A percentile compares a stretch with the other conserved stretches of the same genome.
Conservation (phyloP, 2,113 vertebrate species). For the Diphyllodes magnificus region DNA sequence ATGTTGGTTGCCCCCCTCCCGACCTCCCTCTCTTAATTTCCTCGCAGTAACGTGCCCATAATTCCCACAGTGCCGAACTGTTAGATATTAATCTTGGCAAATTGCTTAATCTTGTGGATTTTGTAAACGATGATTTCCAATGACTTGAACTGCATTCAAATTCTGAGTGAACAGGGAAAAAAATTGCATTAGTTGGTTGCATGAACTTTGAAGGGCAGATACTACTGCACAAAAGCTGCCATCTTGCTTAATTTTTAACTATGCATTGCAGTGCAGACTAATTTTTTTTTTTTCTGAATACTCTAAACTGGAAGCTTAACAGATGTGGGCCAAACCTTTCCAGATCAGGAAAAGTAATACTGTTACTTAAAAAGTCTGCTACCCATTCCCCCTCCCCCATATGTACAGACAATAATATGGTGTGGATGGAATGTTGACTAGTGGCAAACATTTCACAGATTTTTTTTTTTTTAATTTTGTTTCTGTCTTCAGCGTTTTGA, state of each 20-base stretch:
- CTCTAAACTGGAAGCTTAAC: slow-evolving; percentile 80
- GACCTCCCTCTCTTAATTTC: background rate
- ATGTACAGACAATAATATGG: slow-evolving; percentile 82
- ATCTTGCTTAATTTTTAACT: slow-evolving; percentile 83
- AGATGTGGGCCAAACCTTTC: slow-evolving; percentile 79
- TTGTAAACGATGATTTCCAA: slow-evolving; percentile 71
- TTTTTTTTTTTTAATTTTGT: slow-evolving; percentile 44
- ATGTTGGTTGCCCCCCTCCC: slow-evolving; percentile 18
- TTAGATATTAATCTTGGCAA: slow-evolving; percentile 77
- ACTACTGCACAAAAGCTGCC: slow-evolving; percentile 79
- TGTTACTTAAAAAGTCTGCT: slow-evolving; percentile 73
- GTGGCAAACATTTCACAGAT: slow-evolving; percentile 79
- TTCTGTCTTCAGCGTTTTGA: slow-evolving; percentile 80
- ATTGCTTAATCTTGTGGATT: slow-evolving; percentile 78
- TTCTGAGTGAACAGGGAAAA: slow-evolving; percentile 66
- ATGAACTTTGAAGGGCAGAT: slow-evolving; percentile 79
- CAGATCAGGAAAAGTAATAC: slow-evolving; percentile 76
- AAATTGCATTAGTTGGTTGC: slow-evolving; percentile 76
- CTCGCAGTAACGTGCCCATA: slow-evolving; percentile 56
- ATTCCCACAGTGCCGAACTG: slow-evolving; percentile 72
- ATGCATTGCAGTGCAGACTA: slow-evolving; percentile 79
- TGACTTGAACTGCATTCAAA: slow-evolving; percentile 74
- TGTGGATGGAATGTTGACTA: slow-evolving; percentile 79
- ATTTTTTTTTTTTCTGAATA: slow-evolving; percentile 55
- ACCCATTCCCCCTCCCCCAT: slow-evolving; percentile 61